Evolutionary conservation across 2,888 invertebrate genomes (phyloP).

Genomic region (Monoplex corrugatus): DNA sequence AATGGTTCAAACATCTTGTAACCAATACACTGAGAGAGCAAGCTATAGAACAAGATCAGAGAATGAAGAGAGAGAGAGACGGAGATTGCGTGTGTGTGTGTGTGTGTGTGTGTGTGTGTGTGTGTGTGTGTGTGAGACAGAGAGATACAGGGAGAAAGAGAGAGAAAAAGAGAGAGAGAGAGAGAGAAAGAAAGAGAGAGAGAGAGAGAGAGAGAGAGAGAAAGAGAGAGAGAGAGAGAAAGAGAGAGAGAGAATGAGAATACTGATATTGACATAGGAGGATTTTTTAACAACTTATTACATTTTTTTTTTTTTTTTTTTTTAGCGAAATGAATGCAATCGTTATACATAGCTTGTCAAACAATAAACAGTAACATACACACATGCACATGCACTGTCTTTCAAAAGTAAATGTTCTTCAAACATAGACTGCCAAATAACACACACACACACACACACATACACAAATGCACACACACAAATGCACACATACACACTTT

Average conservation of each 20-base stretch:
- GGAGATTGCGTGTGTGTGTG: neutral
- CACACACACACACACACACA: no score
- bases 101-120: neutral
- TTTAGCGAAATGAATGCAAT: no score
- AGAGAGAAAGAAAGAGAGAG: neutral
- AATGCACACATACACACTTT: neutral
- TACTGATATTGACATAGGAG: neutral
- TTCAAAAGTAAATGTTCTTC: no score
- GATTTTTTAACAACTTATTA: neutral
- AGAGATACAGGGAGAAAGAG: neutral
- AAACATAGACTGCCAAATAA: neutral
- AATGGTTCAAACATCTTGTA: no score
- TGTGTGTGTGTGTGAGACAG: neutral
- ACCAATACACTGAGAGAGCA: no score
- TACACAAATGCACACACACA: neutral
- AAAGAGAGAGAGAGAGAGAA: neutral
- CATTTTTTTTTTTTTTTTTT: neutral
- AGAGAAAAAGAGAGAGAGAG: no score
- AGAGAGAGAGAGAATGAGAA: neutral
- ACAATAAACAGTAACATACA: neutral
- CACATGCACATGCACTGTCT: neutral
- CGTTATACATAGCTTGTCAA: neutral
- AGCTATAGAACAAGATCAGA: neutral
- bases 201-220: neutral
- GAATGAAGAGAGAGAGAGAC: neutral